Evolutionary conservation across 1,140 invertebrate species (phyloP).

Genomic region (Drosophila bocki): DNA sequence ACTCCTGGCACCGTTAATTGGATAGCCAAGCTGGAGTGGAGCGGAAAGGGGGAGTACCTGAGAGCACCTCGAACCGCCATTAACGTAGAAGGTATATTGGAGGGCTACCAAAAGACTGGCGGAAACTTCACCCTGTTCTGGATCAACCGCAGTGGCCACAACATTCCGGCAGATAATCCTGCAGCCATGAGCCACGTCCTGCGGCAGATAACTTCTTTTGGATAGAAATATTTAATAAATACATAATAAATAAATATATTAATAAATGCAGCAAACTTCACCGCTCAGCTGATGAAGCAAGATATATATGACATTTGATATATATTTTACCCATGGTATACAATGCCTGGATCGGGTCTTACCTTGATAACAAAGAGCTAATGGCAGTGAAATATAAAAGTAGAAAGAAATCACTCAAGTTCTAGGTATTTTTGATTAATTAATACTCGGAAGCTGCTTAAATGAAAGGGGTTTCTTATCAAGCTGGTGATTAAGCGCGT

Average conservation of each 20-base stretch:
- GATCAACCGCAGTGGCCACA: conserved; percentile 88
- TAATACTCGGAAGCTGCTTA: neutral
- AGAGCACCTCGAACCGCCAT: conserved; percentile 86
- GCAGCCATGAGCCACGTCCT: conserved; percentile 72
- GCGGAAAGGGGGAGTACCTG: conserved; percentile 86
- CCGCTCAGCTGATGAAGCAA: no score
- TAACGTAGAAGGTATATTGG: conserved; percentile 86
- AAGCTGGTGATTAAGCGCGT: neutral
- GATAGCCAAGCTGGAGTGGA: conserved; percentile 90
- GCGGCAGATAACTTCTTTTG: conserved; percentile 14
- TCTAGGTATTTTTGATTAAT: neutral
- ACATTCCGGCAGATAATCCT: conserved; percentile 86
- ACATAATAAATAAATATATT: no score
- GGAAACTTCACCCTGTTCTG: conserved; percentile 91
- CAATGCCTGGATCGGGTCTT: no score
- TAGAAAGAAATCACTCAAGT: neutral
- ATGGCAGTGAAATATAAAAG: no score
- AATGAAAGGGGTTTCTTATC: neutral
- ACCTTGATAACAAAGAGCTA: no score
- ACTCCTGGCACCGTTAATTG: conserved; percentile 89
- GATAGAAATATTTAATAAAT: no score
- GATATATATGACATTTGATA: no score
- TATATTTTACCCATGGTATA: no score
- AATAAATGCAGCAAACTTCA: no score
- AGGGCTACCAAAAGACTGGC: conserved; percentile 89